Evolutionary conservation across 2,113 vertebrate species (phyloP), one percentile per base, ranked within the genome.

Genomic region (Labeo rohita): DNA sequence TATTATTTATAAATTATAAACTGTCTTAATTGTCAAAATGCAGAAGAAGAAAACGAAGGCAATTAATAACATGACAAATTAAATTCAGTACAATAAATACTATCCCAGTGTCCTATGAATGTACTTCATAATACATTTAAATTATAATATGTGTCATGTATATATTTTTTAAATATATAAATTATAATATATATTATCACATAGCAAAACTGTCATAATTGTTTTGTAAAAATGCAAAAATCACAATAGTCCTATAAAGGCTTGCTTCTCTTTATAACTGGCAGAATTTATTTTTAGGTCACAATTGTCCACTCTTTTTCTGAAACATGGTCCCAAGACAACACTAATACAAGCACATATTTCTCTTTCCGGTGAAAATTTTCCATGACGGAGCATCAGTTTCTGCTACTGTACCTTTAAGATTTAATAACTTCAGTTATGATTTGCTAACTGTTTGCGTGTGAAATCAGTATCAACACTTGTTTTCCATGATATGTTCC

Each of bases 401-500:
- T 77, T 23, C 8, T 52, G 23, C 45, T 23, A n/a, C 43, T 15
- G 45, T 74, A n/a, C 21, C 72, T 74, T 74, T 23, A 74, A 74
- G 10, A 49, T 54, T 52, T 52, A 28, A 50, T 34, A 23, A 77
- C 49, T 50, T 65, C 39, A 59, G 5, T 18, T 49, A 15, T 65
- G 59, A 49, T 66, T 66, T 15, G 59, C 15, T 66, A 66, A 65
- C 59, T 49, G 79, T 66, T 81, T 63, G 59, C 79, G 34, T 65
- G 79, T 65, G 61, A 81, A 81, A 81, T 49, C n/a, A 81, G n/a
- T 23, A 49, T 47, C 43, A 80, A 28, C 59, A 80, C 79, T 81
- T 82, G 47, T 82, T 82, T 80, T 52, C 63, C 16, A 52, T 68
- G 23, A 50, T 10, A 36, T 66, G 45, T 50, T 18, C 16, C 23